These are phyloP conservation scores for Condylura cristata DNA, from an alignment of 2,113 vertebrate genomes.

Conservation along the genomic window DNA sequence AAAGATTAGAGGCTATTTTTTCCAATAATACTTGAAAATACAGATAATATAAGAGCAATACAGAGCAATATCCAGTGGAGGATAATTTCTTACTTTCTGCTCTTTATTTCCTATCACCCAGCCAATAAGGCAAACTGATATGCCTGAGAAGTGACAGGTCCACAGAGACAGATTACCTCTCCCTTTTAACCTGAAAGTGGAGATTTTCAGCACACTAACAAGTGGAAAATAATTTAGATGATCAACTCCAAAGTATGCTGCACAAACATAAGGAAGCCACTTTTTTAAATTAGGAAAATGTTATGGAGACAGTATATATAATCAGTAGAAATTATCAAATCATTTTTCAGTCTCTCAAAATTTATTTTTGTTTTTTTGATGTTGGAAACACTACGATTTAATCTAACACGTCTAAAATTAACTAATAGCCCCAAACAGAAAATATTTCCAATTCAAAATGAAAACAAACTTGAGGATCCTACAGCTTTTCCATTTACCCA, in stretches of 20 bases:
- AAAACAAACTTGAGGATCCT: not conserved
- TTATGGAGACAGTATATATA: not conserved
- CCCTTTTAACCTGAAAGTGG: not conserved
- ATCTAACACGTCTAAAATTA: constrained; percentile 2
- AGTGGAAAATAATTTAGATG: not conserved
- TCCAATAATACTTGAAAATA: constrained; percentile 84
- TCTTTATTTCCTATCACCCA: constrained; percentile 58
- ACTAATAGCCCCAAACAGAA: not conserved
- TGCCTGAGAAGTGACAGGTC: constrained; percentile 59
- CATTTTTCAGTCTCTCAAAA: not conserved
- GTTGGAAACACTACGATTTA: not conserved
- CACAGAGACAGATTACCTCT: not conserved
- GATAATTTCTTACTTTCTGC: constrained; percentile 83
- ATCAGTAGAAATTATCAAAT: not conserved
- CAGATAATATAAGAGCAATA: constrained; percentile 83
- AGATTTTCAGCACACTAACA: not conserved
- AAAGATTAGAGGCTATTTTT: constrained; percentile 84
- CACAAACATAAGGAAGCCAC: not conserved
- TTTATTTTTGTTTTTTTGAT: not conserved
- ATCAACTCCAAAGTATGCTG: not conserved
- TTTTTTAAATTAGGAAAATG: constrained; percentile 39
- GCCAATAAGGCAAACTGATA: constrained; percentile 76
- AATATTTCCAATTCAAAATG: not conserved
- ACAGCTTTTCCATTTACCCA: not conserved
- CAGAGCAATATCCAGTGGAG: constrained; percentile 76